phyloP scores from a whole-genome alignment of 2,888 invertebrate genomes.

The Lithophane semibrunnea region DNA sequence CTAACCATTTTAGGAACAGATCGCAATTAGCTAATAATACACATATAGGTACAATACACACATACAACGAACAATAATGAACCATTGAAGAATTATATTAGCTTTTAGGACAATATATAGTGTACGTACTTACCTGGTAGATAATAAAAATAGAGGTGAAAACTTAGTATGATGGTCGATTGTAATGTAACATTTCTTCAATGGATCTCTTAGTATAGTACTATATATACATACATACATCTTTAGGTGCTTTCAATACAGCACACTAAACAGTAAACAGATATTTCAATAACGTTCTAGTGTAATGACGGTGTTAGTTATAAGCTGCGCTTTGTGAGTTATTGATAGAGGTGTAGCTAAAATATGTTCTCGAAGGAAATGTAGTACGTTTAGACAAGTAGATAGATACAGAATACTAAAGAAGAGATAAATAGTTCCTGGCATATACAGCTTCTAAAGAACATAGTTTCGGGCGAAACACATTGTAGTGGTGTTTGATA shows the following conservation, averaged over 20 bases:
- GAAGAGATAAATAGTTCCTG: slow-evolving; percentile 20
- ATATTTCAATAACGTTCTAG: slow-evolving; percentile 60
- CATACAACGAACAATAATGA: slow-evolving; percentile 71
- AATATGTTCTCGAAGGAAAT: slow-evolving; percentile 60
- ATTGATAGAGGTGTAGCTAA: slow-evolving; percentile 66
- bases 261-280: slow-evolving; percentile 63
- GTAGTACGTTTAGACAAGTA: slow-evolving; percentile 18
- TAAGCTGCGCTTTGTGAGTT: slow-evolving; percentile 68
- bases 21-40: slow-evolving; percentile 82
- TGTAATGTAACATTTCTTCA: slow-evolving; percentile 55
- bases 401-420: slow-evolving; percentile 29
- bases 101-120: neutral
- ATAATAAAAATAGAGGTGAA: neutral
- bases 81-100: slow-evolving; percentile 66
- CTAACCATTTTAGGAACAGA: slow-evolving; percentile 90
- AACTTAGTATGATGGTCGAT: neutral
- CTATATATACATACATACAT: slow-evolving; percentile 64
- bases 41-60: slow-evolving; percentile 75
- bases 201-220: slow-evolving; percentile 53
- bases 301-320: slow-evolving; percentile 61
- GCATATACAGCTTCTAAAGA: slow-evolving; percentile 48
- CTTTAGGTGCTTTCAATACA: slow-evolving; percentile 65
- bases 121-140: slow-evolving; percentile 22
- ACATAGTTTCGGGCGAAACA: slow-evolving; percentile 60
- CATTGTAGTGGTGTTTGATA: slow-evolving; percentile 33